Percentiles rank a stretch among this genome's conserved stretches.
Evolutionary conservation across 2,888 invertebrate genomes (phyloP).

Genomic region (Smittia aterrima): DNA sequence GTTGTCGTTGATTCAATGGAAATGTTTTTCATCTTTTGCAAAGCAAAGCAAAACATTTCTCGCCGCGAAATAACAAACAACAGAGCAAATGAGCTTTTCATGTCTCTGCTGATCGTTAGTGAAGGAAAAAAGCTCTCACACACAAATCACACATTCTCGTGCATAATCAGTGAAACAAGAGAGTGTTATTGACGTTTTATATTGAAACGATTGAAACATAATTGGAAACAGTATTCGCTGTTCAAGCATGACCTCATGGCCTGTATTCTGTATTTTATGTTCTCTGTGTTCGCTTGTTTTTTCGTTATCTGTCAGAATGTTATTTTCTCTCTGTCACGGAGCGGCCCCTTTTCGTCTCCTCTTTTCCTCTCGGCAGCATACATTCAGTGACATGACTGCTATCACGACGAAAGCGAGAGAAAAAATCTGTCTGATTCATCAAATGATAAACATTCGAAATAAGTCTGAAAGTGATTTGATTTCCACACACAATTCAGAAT

Average conservation of each 20-base stretch:
- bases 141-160: neutral
- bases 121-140: no score
- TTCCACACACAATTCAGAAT: neutral
- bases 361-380: neutral
- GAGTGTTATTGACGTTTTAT: neutral
- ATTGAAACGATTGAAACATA: neutral
- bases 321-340: neutral
- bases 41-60: neutral
- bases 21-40: neutral
- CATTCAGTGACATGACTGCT: neutral
- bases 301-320: neutral
- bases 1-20: no score
- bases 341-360: neutral
- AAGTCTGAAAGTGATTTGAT: constrained; percentile 20
- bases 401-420: neutral
- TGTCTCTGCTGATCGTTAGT: no score
- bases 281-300: neutral
- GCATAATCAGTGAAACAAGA: neutral
- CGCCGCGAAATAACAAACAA: neutral
- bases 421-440: constrained; percentile 6
- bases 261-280: neutral
- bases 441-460: constrained; percentile 7
- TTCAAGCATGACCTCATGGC: neutral
- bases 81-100: neutral
- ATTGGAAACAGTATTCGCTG: neutral